Evolutionary conservation across 2,113 vertebrate species (phyloP).

Genomic region (Dinomys branickii): DNA sequence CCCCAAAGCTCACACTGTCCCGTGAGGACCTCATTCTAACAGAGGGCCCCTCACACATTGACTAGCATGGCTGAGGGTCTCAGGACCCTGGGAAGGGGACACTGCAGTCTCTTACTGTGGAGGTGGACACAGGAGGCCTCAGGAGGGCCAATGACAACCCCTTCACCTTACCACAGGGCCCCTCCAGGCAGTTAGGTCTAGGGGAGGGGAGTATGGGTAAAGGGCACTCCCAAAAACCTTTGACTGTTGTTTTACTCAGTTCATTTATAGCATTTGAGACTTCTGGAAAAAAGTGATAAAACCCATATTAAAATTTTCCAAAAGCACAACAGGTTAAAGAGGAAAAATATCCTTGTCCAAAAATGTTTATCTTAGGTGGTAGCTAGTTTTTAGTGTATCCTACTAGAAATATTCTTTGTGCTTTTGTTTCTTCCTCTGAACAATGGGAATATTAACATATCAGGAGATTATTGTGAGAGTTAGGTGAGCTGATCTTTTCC

Average conservation of each 20-base stretch:
- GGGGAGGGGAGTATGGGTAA: background rate
- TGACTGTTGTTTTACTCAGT: background rate
- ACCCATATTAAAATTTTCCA: background rate
- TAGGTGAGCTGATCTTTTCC: no score
- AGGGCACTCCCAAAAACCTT: background rate
- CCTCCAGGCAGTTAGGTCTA: background rate
- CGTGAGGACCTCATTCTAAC: background rate
- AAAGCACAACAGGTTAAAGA: background rate
- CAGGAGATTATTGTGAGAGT: no score
- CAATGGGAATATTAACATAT: background rate
- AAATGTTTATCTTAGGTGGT: background rate
- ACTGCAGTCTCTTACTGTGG: background rate
- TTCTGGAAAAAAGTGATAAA: background rate
- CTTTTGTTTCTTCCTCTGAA: background rate
- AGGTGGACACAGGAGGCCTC: background rate
- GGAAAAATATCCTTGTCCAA: background rate
- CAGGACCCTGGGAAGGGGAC: background rate
- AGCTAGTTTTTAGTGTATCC: no score
- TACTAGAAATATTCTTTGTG: background rate
- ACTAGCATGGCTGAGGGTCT: background rate
- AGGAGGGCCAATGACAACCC: no score
- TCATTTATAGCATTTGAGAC: background rate
- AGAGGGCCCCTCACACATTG: background rate
- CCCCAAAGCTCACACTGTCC: background rate
- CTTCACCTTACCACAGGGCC: background rate